A percentile compares a stretch with the other conserved stretches of the same genome.
Evolutionary conservation across 2,113 vertebrate genomes (phyloP).

Genomic region (human (Homo sapiens)): GRCh38 chr15:31104001-31104500

Average conservation of each 20-base stretch:
- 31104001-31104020: not conserved
- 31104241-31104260: not conserved
- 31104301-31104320: not conserved
- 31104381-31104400: not conserved
- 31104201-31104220: not conserved
- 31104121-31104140: too few relatives aligned
- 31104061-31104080: not conserved
- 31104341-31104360: not conserved
- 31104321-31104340: rapidly evolving
- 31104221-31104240: not conserved
- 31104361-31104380: not conserved
- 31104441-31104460: not conserved
- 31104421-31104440: not conserved
- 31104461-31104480: too few relatives aligned
- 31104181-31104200: not conserved
- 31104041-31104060: not conserved
- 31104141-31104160: not conserved
- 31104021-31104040: not conserved
- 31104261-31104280: not conserved
- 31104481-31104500: not conserved
- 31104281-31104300: not conserved
- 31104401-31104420: not conserved
- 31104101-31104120: not conserved
- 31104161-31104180: not conserved
- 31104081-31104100: too few relatives aligned